phyloP scores from a whole-genome alignment of 2,888 invertebrate genomes.

The Pseudanteris insignis region DNA sequence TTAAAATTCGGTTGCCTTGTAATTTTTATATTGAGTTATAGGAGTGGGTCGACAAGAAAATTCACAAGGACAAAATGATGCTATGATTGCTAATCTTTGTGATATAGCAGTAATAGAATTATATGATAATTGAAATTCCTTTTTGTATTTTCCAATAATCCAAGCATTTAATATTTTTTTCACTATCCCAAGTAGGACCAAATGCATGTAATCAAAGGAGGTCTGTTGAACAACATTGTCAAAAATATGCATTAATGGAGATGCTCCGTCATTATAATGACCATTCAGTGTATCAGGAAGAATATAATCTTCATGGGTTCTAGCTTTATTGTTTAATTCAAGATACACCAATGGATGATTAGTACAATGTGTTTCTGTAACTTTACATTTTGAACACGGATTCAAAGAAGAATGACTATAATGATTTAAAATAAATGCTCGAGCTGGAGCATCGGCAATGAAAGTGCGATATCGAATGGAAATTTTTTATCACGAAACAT shows the following conservation, averaged over 20 bases:
- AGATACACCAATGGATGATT: constrained; percentile 5
- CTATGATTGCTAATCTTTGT: constrained; percentile 1
- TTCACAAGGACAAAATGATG: constrained; percentile 11
- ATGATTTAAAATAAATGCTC: constrained; percentile 10
- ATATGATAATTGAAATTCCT: not conserved
- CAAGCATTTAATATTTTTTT: constrained; percentile 7
- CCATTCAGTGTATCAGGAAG: constrained; percentile 1
- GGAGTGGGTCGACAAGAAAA: constrained; percentile 15
- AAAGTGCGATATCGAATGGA: not conserved
- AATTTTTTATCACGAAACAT: not conserved
- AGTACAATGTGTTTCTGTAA: constrained; percentile 1
- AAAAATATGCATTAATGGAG: constrained; percentile 7
- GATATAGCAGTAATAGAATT: constrained; percentile 1
- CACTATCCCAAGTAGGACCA: constrained; percentile 11
- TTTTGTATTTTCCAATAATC: constrained; percentile 11
- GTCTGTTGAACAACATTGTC: constrained; percentile 12
- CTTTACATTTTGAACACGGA: constrained; percentile 4
- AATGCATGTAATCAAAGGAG: constrained; percentile 27
- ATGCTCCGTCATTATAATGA: constrained; percentile 13
- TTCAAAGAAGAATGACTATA: not conserved
- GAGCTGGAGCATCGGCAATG: constrained; percentile 12
- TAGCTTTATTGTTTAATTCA: not conserved
- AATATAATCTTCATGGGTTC: constrained; percentile 14
- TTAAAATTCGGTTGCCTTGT: constrained; percentile 15
- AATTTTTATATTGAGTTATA: constrained; percentile 1